Conservation (phyloP, 2,888 invertebrate genomes). For the Sisyra nigra region DNA sequence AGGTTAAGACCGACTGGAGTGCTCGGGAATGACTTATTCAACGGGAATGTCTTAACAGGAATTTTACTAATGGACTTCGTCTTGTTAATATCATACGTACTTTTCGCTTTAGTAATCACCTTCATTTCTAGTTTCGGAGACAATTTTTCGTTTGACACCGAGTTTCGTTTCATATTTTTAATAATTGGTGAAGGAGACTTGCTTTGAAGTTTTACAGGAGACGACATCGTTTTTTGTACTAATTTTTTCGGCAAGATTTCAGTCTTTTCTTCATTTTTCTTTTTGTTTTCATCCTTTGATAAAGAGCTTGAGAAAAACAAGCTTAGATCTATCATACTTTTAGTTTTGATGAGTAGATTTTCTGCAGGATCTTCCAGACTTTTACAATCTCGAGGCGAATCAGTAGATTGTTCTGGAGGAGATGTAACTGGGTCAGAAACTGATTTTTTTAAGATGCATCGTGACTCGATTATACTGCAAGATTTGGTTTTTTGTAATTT, state of each 20-base stretch:
- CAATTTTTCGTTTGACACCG: constrained; percentile 1
- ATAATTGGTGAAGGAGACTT: background rate
- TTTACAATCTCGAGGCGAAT: background rate
- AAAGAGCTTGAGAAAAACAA: background rate
- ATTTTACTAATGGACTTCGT: constrained; percentile 17
- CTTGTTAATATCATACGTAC: constrained; percentile 5
- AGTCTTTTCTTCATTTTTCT: constrained; percentile 14
- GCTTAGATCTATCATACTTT: constrained; percentile 18
- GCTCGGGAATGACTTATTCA: constrained; percentile 24
- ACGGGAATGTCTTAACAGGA: constrained; percentile 19
- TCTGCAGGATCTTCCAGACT: constrained; percentile 2
- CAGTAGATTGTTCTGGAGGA: background rate
- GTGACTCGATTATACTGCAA: constrained; percentile 51
- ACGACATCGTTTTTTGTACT: background rate
- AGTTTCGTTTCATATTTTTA: background rate
- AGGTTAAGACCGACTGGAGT: constrained; percentile 27
- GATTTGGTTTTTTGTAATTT: constrained; percentile 53
- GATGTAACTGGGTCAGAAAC: constrained; percentile 24
- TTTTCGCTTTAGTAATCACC: constrained; percentile 2
- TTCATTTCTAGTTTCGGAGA: background rate
- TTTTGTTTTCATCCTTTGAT: background rate
- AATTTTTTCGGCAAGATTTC: constrained; percentile 12
- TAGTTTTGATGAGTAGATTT: constrained; percentile 14
- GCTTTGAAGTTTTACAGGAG: background rate
- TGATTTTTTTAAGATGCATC: constrained; percentile 45